Evolutionary conservation across 2,797 vertebrate genomes (phyloP).

Genomic region (Furcifer pardalis): DNA sequence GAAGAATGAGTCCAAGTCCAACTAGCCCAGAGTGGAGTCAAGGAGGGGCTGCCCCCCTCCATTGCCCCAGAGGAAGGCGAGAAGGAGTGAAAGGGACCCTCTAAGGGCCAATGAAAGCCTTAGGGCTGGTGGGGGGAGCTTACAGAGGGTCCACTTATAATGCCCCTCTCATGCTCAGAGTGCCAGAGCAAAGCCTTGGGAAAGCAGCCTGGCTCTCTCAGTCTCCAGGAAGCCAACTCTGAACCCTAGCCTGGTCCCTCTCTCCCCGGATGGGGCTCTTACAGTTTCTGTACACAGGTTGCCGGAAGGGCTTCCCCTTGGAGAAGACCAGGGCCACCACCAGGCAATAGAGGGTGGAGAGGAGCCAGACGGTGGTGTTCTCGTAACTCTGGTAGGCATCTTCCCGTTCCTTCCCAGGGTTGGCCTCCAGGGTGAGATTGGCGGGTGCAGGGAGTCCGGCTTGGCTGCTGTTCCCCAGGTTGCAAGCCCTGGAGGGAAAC

Average conservation of each 20-base stretch:
- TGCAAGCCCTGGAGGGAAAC: slow-evolving; percentile 70
- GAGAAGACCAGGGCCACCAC: slow-evolving; percentile 78
- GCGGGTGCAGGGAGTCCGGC: background rate
- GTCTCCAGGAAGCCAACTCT: background rate
- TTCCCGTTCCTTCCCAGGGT: background rate
- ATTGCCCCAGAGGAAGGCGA: too few relatives aligned
- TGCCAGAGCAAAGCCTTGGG: too few relatives aligned
- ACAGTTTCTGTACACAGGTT: slow-evolving; percentile 80
- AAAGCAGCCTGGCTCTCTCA: too few relatives aligned
- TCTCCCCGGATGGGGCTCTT: slow-evolving; percentile 52
- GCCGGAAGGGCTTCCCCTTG: slow-evolving; percentile 81
- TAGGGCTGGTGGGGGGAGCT: too few relatives aligned
- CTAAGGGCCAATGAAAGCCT: too few relatives aligned
- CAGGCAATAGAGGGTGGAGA: slow-evolving; percentile 79
- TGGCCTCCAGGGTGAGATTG: background rate
- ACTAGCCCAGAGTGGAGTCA: too few relatives aligned
- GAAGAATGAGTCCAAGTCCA: too few relatives aligned
- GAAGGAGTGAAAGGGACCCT: too few relatives aligned
- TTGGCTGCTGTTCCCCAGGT: slow-evolving; percentile 37
- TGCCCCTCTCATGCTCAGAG: too few relatives aligned
- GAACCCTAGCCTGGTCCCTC: fast-evolving
- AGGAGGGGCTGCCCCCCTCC: too few relatives aligned
- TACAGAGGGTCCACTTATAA: too few relatives aligned
- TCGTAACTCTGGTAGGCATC: slow-evolving; percentile 73
- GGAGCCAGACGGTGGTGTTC: slow-evolving; percentile 80